Evolutionary conservation across 2,888 invertebrate species (phyloP).

Genomic region (Steinernema hermaphroditum): DNA sequence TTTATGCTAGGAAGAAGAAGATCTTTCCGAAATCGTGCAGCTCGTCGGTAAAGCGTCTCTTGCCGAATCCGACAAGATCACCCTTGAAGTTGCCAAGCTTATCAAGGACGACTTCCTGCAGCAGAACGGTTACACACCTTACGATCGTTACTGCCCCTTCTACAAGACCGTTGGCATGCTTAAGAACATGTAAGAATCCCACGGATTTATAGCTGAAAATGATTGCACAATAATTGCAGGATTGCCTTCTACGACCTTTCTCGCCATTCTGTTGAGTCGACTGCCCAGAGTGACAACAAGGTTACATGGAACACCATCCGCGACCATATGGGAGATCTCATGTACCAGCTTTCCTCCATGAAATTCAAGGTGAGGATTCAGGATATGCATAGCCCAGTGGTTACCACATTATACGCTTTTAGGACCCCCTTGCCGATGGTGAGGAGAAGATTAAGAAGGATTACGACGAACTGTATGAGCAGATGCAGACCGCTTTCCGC

Average conservation of each 20-base stretch:
- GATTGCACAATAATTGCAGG: conserved; percentile 38
- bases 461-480: conserved; percentile 93
- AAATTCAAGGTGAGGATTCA: conserved; percentile 93
- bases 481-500: conserved; percentile 94
- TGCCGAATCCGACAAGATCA: conserved; percentile 98
- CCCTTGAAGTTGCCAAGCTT: conserved; percentile 85
- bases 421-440: conserved; percentile 97
- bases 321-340: conserved; percentile 91
- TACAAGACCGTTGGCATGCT: conserved; percentile 99
- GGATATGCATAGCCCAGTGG: neutral
- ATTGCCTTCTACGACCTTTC: conserved; percentile 98
- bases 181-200: conserved; percentile 79
- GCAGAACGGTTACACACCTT: conserved; percentile 85
- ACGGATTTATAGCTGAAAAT: too few relatives aligned
- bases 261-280: conserved; percentile 93
- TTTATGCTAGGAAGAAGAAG: conserved; percentile 82
- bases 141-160: conserved; percentile 92
- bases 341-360: conserved; percentile 97
- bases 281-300: conserved; percentile 97
- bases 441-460: conserved; percentile 95
- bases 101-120: conserved; percentile 95
- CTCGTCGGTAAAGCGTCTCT: conserved; percentile 88
- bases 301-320: conserved; percentile 95
- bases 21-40: conserved; percentile 98
- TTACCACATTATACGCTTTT: conserved; percentile 44